Conservation (phyloP, 2,888 invertebrate species). For the Andrena marginata region DNA sequence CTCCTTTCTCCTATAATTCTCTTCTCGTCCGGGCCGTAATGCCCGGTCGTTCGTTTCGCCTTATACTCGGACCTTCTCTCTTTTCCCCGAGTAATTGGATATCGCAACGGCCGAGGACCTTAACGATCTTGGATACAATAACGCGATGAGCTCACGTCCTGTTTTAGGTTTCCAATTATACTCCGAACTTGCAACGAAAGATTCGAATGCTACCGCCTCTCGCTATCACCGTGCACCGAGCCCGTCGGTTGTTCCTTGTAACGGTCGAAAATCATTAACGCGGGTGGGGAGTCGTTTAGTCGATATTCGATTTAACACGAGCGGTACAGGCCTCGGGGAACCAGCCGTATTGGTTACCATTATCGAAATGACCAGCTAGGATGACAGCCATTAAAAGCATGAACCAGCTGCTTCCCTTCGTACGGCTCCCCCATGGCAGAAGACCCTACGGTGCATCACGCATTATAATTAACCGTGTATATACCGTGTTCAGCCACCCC, state of each 20-base stretch:
- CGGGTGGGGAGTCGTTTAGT: slow-evolving; percentile 3
- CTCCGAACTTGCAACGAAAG: neutral
- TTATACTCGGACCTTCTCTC: slow-evolving; percentile 27
- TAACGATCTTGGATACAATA: slow-evolving; percentile 62
- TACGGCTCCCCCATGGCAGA: slow-evolving; percentile 64
- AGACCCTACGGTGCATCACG: slow-evolving; percentile 68
- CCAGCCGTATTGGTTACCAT: slow-evolving; percentile 74
- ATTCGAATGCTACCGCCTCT: slow-evolving; percentile 1
- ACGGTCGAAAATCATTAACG: slow-evolving; percentile 2
- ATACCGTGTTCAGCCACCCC: slow-evolving; percentile 68
- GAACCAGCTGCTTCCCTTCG: slow-evolving; percentile 75
- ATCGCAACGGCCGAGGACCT: slow-evolving; percentile 56
- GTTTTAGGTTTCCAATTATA: slow-evolving; percentile 60
- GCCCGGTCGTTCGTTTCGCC: slow-evolving; percentile 13
- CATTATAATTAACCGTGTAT: slow-evolving; percentile 73
- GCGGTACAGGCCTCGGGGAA: slow-evolving; percentile 7
- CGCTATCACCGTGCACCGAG: neutral
- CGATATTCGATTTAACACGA: slow-evolving; percentile 64
- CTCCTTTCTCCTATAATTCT: slow-evolving; percentile 17
- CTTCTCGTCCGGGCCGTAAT: neutral
- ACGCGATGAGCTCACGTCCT: slow-evolving; percentile 62
- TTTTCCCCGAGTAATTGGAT: slow-evolving; percentile 60
- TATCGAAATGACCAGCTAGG: slow-evolving; percentile 76
- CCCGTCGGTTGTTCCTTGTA: neutral
- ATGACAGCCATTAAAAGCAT: slow-evolving; percentile 77